Evolutionary conservation across 2,113 vertebrate species (phyloP), one percentile per base, ranked within the genome.

Genomic region (Percopsis transmontana): DNA sequence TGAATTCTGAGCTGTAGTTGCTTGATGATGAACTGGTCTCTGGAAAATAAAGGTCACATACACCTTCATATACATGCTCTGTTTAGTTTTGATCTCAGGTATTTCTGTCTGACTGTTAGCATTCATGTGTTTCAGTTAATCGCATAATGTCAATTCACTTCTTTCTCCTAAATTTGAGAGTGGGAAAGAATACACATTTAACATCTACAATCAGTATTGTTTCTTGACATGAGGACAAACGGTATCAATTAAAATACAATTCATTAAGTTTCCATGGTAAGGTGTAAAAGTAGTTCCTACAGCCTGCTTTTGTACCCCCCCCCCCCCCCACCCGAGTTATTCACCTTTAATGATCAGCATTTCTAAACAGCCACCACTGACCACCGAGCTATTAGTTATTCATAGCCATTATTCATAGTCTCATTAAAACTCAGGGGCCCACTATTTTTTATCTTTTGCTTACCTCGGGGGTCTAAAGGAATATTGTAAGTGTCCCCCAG

Each of bases 401-500:
- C 20, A 53, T 13, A 52, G 48, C 2, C 41, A 19, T 16, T 16
- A 67, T 3, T 44, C 23, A 72, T 14, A 5, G 11, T 16, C 1
- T 33, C 41, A 16, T 1, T 58, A 9, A 57, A 21, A 53, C 54
- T 57, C 33, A 14, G 48, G 70, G 57, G 52, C 63, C 77, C 58
- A 58, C 60, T 33, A 33, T 33, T 33, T 33, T 6, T n/a, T 7
- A 18, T n/a, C 44, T 58, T 11, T 44, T 54, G 91, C 97, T 99
- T 98, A 99, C 97, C 97, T 99, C 97, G 94, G 92, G 94, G 96
- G 92, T 99, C 97, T 96, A 99, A 96, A 92, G 97, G 97, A 89
- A 99, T 99, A 98, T 99, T 99, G 96, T 99, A 99, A 95, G 97
- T 99, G 95, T 99, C 96, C 94, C 97, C 97, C 90, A 99, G 95